Percentiles rank a stretch among this genome's conserved stretches.
These are phyloP conservation scores for Tupiocoris notatus DNA, from an alignment of 2,888 invertebrate genomes.

Conservation along the genomic window DNA sequence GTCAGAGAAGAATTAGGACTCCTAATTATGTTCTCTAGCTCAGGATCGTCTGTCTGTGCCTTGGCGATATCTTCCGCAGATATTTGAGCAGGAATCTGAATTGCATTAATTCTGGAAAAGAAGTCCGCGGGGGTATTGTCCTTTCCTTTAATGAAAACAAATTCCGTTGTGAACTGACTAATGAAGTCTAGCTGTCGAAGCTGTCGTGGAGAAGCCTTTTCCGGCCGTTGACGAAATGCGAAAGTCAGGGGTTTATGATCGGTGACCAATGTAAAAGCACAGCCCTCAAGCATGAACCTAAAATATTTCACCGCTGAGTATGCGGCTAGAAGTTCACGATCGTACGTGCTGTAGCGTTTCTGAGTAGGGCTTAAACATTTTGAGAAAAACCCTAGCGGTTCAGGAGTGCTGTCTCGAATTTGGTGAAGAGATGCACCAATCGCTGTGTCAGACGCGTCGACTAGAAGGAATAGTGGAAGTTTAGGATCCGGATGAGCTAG, in stretches of 20 bases:
- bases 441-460: slow-evolving; percentile 53
- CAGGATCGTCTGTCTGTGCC: no score
- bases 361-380: slow-evolving; percentile 16
- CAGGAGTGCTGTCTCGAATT: slow-evolving; percentile 22
- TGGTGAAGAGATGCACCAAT: slow-evolving; percentile 54
- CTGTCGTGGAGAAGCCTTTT: slow-evolving; percentile 13
- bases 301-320: slow-evolving; percentile 7
- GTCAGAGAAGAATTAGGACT: no score
- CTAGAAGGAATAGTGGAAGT: slow-evolving; percentile 28
- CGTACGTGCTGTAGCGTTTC: no score
- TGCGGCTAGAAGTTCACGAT: no score
- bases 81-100: no score
- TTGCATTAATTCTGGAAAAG: no score
- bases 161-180: slow-evolving; percentile 9
- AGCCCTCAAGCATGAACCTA: not conserved
- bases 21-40: no score
- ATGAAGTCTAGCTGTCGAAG: slow-evolving; percentile 6
- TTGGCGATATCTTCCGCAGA: no score
- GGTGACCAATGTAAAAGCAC: not conserved
- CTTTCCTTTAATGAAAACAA: not conserved
- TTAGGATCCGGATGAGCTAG: slow-evolving; percentile 52
- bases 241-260: slow-evolving; percentile 10
- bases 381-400: slow-evolving; percentile 40
- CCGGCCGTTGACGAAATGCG: not conserved
- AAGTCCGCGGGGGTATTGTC: not conserved